Base-by-base conservation (phyloP, 2,113 vertebrate genomes). In the Plectropomus leopardus region DNA sequence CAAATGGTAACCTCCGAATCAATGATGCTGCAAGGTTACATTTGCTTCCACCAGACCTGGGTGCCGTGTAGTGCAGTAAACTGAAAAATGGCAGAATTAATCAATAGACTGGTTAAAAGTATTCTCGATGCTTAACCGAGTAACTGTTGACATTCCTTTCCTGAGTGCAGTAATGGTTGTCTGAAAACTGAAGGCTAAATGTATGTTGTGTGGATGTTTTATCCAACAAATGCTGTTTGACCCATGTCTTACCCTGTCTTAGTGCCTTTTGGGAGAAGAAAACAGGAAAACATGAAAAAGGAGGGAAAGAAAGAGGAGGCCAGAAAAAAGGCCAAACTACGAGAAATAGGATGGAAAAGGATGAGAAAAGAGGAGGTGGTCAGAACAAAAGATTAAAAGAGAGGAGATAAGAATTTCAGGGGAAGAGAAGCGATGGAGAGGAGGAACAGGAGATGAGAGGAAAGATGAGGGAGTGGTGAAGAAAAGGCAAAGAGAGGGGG, bases 391-490 rank as follows among this genome's bases (percentile, higher is more conserved):
- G 16, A 76, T 60, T 70, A 55, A 68, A 83, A 50, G 36, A 60
- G 34, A 47, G 24, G 17, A 71, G 67, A 72, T 72, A 68, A 50
- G 71, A 59, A 50, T 44, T 79, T 47, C 3, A 23, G 16, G n/a
- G 32, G 9, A 53, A 70, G 24, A 44, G 63, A 72, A 26, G 66
- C 5, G 13, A 58, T 4, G 8, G 11, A 78, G 36, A 72, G 55
- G 30, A 78, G 24, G 51, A 44, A 54, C 4, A 23, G 21, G 42
- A 54, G 78, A 84, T 74, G 67, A 53, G 65, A 66, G 70, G 0
- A 77, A 82, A 74, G 61, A 66, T 36, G 78, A 74, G 48, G 48
- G 47, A 71, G 66, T 60, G 60, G 61, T 61, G 32, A 61, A 69
- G 74, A n/a, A 74, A 66, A 76, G 59, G 55, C 42, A 10, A 40